Percentiles rank a stretch among this genome's conserved stretches.
phyloP scores from a whole-genome alignment of 2,797 vertebrate genomes.

The Hipposideros larvatus region DNA sequence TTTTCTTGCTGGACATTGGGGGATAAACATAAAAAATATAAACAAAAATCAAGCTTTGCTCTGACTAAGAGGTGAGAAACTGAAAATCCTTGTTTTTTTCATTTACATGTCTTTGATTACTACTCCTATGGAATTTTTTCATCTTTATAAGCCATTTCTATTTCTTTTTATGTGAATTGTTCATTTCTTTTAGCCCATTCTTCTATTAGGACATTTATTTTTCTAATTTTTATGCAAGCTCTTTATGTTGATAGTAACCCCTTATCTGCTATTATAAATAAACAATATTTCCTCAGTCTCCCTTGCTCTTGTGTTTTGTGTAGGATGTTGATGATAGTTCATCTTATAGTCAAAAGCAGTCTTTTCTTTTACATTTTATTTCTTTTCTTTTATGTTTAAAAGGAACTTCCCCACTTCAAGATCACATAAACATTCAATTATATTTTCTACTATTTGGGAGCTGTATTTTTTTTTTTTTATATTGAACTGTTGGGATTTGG shows the following conservation, averaged over 20 bases:
- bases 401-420: background rate
- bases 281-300: background rate
- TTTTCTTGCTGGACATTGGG: background rate
- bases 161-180: background rate
- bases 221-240: background rate
- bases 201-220: slow-evolving; percentile 27
- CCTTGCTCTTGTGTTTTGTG: slow-evolving; percentile 37
- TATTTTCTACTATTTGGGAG: background rate
- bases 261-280: background rate
- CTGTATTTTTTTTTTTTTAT: slow-evolving; percentile 22
- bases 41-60: background rate
- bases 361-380: slow-evolving; percentile 19
- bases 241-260: background rate
- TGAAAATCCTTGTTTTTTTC: background rate
- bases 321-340: background rate
- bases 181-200: slow-evolving; percentile 16
- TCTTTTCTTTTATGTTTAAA: slow-evolving; percentile 46
- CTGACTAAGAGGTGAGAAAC: background rate
- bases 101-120: slow-evolving; percentile 14
- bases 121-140: background rate
- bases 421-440: slow-evolving; percentile 9
- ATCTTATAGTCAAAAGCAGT: background rate
- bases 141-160: background rate
- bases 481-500: slow-evolving; percentile 12
- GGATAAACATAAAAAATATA: background rate